These are phyloP conservation scores for Matsumyia berberina DNA, from an alignment of 2,888 invertebrate genomes.

Conservation along the genomic window DNA sequence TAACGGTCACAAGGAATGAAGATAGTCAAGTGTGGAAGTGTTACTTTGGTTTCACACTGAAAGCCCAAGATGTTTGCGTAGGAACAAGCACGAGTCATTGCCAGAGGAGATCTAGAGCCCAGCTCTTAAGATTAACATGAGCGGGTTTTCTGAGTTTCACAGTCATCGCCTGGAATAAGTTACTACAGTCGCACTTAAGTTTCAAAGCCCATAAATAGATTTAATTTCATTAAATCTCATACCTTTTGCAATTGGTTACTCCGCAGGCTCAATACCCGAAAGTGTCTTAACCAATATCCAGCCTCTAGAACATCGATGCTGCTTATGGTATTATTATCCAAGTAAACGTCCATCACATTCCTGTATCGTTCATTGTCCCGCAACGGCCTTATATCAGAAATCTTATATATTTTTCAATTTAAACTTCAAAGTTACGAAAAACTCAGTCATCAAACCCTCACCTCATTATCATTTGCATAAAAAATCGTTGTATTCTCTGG, in stretches of 20 bases:
- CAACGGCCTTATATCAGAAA: conserved; percentile 89
- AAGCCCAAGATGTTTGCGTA: no score
- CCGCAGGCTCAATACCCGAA: conserved; percentile 90
- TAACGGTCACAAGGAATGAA: no score
- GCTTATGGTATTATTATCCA: conserved; percentile 90
- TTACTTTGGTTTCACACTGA: no score
- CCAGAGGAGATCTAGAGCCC: no score
- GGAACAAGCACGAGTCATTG: no score
- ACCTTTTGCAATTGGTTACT: conserved; percentile 91
- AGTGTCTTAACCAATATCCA: conserved; percentile 91
- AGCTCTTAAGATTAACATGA: no score
- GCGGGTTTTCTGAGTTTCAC: no score
- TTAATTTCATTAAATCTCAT: no score
- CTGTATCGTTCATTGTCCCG: conserved; percentile 88
- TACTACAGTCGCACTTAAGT: no score
- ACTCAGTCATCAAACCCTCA: conserved; percentile 70
- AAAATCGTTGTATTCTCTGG: conserved; percentile 83
- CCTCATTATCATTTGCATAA: conserved; percentile 82
- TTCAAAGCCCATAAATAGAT: no score
- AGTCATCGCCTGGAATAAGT: no score
- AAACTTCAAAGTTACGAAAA: background rate
- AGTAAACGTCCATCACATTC: conserved; percentile 89
- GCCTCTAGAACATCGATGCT: conserved; percentile 89
- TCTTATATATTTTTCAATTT: conserved; percentile 84
- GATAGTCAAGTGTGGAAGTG: no score